Conservation (phyloP, 2,113 vertebrate species). For the Hymenochirus boettgeri region DNA sequence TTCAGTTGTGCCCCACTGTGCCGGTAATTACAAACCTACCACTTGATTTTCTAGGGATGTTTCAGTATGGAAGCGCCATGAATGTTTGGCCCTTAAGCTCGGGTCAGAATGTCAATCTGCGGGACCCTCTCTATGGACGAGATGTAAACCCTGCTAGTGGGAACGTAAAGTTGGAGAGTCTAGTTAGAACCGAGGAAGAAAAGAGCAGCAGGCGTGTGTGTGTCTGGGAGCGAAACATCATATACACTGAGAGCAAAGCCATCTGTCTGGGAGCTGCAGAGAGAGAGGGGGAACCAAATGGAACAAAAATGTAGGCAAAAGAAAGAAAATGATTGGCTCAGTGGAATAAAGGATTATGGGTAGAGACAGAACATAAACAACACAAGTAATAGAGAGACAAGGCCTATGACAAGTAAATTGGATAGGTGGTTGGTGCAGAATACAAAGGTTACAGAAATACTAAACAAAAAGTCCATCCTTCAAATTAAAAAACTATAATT, state of each 20-base stretch:
- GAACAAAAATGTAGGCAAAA: neutral
- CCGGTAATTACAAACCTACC: too few species aligned
- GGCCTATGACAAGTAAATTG: too few species aligned
- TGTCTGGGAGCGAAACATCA: conserved; percentile 18
- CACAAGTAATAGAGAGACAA: too few species aligned
- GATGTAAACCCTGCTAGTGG: neutral
- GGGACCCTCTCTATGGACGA: neutral
- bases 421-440: too few species aligned
- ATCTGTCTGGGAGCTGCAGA: conserved; percentile 18
- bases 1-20: too few species aligned
- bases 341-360: neutral
- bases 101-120: neutral
- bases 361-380: too few species aligned
- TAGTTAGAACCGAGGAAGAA: neutral
- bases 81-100: neutral
- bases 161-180: neutral
- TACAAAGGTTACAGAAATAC: too few species aligned
- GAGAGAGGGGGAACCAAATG: neutral
- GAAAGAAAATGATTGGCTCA: neutral
- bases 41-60: too few species aligned
- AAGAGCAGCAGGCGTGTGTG: conserved; percentile 18
- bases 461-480: too few species aligned
- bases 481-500: too few species aligned
- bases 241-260: conserved; percentile 24
- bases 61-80: neutral